Percentiles rank a stretch among this genome's conserved stretches.
Conservation (phyloP, 2,797 vertebrate genomes). For the Crax fasciolata region DNA sequence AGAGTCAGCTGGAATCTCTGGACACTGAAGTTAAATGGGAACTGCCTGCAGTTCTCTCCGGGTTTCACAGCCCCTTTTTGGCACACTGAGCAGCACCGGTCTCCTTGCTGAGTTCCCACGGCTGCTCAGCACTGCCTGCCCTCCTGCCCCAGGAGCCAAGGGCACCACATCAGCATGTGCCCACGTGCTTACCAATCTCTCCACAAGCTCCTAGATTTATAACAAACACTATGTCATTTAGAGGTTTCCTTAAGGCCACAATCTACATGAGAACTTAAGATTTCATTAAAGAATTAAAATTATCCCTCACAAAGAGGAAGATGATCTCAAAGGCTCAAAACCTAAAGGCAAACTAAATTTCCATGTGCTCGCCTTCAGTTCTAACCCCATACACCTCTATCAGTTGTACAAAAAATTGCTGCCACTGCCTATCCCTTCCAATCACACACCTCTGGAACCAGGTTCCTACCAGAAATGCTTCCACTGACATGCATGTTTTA, state of each 20-base stretch:
- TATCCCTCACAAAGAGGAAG: neutral
- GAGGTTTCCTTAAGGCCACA: neutral
- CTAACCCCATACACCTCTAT: neutral
- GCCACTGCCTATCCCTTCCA: neutral
- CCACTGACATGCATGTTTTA: neutral
- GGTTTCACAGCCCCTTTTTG: neutral
- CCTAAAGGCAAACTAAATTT: neutral
- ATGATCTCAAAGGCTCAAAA: neutral
- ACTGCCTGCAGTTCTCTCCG: neutral
- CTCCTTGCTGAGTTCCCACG: neutral
- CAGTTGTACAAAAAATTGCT: neutral
- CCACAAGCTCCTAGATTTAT: neutral
- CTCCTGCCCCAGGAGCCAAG: neutral
- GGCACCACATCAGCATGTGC: neutral
- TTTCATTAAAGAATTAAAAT: neutral
- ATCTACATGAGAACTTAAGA: neutral
- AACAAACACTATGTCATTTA: neutral
- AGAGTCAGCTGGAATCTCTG: neutral
- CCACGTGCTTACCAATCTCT: accelerated
- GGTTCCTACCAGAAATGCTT: neutral
- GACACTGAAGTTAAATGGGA: neutral
- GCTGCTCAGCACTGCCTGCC: neutral
- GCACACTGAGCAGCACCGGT: neutral
- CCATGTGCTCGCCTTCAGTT: neutral
- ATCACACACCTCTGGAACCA: neutral